Conservation (phyloP, 2,888 invertebrate genomes). For the Trilocha varians region DNA sequence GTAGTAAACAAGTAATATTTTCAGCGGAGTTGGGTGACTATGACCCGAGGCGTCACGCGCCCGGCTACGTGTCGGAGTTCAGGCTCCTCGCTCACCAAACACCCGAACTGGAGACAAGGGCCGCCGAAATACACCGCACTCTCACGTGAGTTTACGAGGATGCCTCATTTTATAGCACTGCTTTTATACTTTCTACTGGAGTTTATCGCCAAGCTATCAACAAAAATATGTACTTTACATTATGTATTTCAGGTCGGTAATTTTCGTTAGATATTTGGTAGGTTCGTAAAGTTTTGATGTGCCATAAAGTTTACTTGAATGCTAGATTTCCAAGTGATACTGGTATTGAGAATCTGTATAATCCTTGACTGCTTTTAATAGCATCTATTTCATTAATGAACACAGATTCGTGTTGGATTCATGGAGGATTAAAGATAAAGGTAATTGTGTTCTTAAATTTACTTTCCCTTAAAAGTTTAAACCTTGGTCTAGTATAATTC, state of each 20-base stretch:
- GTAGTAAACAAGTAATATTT: conserved; percentile 9
- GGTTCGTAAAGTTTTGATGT: neutral
- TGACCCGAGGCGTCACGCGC: conserved; percentile 88
- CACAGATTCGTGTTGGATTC: no score
- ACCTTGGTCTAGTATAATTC: no score
- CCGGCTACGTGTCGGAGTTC: conserved; percentile 96
- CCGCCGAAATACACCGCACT: conserved; percentile 90
- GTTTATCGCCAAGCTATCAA: neutral
- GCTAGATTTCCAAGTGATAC: no score
- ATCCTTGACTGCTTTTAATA: no score
- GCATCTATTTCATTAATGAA: no score
- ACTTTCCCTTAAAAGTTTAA: no score
- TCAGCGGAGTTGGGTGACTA: conserved; percentile 96
- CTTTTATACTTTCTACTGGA: neutral
- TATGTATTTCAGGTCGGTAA: neutral
- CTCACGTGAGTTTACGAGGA: conserved; percentile 78
- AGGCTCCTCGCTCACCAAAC: conserved; percentile 94
- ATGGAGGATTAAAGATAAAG: no score
- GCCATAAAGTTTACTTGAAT: neutral
- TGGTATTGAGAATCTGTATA: no score
- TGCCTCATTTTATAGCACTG: neutral
- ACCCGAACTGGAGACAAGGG: conserved; percentile 88
- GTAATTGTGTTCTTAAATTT: no score
- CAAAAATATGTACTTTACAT: neutral
- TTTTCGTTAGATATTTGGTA: neutral